Conservation (phyloP, 2,797 vertebrate species). For the Microctenopoma lineatum region DNA sequence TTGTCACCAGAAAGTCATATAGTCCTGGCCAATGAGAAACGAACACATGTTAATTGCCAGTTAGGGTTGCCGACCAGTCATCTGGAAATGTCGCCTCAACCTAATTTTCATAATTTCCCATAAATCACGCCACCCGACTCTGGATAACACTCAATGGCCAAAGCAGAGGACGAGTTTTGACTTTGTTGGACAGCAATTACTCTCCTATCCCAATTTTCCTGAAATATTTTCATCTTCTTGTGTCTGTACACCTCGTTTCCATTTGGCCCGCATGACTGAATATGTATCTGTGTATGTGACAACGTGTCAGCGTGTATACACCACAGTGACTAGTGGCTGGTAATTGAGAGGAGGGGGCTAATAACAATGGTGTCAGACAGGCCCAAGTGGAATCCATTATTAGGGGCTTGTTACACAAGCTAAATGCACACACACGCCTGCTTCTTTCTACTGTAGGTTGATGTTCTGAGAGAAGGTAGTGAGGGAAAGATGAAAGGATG, state of each 20-base stretch:
- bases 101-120: slow-evolving; percentile 71
- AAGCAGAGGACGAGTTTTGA: slow-evolving; percentile 36
- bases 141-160: slow-evolving; percentile 30
- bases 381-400: slow-evolving; percentile 53
- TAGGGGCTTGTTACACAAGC: slow-evolving; percentile 48
- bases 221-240: slow-evolving; percentile 33
- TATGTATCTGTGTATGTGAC: slow-evolving; percentile 27
- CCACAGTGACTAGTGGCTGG: slow-evolving; percentile 42
- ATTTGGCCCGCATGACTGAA: slow-evolving; percentile 34
- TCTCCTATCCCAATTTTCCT: slow-evolving; percentile 27
- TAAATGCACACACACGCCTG: slow-evolving; percentile 29
- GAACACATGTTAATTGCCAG: slow-evolving; percentile 70
- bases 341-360: slow-evolving; percentile 62
- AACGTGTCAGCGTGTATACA: slow-evolving; percentile 30
- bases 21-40: slow-evolving; percentile 62
- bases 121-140: slow-evolving; percentile 34
- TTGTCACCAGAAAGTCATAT: slow-evolving; percentile 64
- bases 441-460: not conserved
- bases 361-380: slow-evolving; percentile 65
- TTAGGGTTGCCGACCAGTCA: slow-evolving; percentile 71
- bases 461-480: not conserved
- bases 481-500: slow-evolving; percentile 20
- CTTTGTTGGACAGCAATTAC: slow-evolving; percentile 48
- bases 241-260: slow-evolving; percentile 31
- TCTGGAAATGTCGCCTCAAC: slow-evolving; percentile 49